phyloP scores from a whole-genome alignment of 2,797 vertebrate species.

The Lophotriccus pileatus region DNA sequence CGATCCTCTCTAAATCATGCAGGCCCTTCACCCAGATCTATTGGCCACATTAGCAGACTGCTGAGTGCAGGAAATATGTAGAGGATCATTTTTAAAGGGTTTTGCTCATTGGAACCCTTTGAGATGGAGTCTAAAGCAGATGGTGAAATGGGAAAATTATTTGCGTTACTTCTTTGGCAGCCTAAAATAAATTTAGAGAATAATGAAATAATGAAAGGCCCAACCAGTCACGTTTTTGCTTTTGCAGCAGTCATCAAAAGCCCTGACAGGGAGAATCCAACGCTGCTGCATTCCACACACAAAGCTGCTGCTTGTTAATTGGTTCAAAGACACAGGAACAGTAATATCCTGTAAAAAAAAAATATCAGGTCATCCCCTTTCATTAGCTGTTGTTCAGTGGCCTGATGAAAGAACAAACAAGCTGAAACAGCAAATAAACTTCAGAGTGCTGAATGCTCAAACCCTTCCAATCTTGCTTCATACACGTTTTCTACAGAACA shows the following conservation, averaged over 20 bases:
- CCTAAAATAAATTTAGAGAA: slow-evolving; percentile 32
- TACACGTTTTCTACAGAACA: not conserved
- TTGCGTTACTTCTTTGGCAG: slow-evolving; percentile 25
- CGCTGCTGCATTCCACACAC: not conserved
- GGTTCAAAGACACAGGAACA: not conserved
- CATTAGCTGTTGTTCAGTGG: not conserved
- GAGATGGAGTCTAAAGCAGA: slow-evolving; percentile 47
- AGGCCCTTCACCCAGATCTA: slow-evolving; percentile 49
- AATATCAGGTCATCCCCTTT: not conserved
- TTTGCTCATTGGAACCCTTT: slow-evolving; percentile 2
- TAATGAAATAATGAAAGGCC: not conserved
- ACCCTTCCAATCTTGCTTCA: not conserved
- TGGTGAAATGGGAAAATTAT: slow-evolving; percentile 53
- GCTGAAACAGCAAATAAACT: slow-evolving; percentile 14
- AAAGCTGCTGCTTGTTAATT: not conserved
- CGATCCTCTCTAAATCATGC: slow-evolving; percentile 41
- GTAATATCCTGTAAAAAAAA: not conserved
- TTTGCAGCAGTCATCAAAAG: not conserved
- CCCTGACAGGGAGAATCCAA: not conserved
- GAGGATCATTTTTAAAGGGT: slow-evolving; percentile 36
- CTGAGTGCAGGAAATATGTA: slow-evolving; percentile 32
- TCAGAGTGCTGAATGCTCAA: not conserved
- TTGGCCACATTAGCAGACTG: slow-evolving; percentile 50
- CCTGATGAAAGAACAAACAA: not conserved
- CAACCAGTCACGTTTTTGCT: not conserved